Evolutionary conservation across 2,113 vertebrate species (phyloP), one percentile per base, ranked within the genome.

Genomic region (Hydrochoerus hydrochaeris): DNA sequence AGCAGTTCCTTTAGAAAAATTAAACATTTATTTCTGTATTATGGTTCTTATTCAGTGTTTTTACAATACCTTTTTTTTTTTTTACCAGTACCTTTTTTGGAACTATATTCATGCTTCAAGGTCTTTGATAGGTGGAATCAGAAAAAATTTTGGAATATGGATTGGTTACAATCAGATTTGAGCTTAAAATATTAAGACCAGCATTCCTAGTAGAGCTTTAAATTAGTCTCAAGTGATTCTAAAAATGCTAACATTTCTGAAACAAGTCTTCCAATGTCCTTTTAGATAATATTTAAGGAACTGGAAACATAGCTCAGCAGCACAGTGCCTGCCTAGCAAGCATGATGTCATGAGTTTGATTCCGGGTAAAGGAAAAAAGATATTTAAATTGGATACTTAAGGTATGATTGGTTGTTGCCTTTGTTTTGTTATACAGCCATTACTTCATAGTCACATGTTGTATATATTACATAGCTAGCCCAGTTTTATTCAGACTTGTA

Each of bases 401-500:
- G 57, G 78, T 82, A 35, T 88, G 82, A 60, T 78, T 94, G 54
- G 28, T 38, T 38, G 22, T 65, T 80, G 60, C 60, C 94, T 88
- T 67, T 60, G 44, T 73, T 90, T 94, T 90, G 65, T 92, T 88
- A 26, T 24, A 52, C 67, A 94, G 19, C 95, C 87, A 67, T 60
- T 83, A 69, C 73, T 90, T 96, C 82, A 81, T 90, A 95, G 71
- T 94, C 97, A 97, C 97, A 89, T 98, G 93, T 97, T 97, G 93
- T 97, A 96, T 88, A 97, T 96, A 93, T 54, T 63, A 98, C 97
- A 93, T 52, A 62, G 97, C 77, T 60, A 62, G 97, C 83, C 82
- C 89, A 85, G 69, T 94, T 96, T 96, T 92, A 93, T 90, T 92
- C 93, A 88, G 89, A 95, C 77, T 86, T 99, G 98, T 98, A 98